phyloP scores from a whole-genome alignment of 2,797 vertebrate genomes.

The Pyrocephalus nanus region DNA sequence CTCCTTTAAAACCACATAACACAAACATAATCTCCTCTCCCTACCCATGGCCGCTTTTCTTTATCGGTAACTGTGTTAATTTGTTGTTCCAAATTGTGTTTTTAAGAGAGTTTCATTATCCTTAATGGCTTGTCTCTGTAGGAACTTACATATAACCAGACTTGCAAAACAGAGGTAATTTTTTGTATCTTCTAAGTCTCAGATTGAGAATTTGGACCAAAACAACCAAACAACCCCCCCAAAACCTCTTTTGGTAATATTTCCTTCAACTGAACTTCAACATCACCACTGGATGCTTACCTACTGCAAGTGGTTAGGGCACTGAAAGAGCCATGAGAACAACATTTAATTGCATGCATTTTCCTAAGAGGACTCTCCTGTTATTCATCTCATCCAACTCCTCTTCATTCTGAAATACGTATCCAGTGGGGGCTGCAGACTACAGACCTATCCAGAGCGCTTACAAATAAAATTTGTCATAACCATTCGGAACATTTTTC shows the following conservation, averaged over 20 bases:
- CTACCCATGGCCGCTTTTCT: not conserved
- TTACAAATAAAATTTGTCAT: not conserved
- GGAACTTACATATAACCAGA: not conserved
- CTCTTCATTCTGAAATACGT: not conserved
- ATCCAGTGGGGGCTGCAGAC: not conserved
- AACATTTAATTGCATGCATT: not conserved
- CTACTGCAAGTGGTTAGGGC: not conserved
- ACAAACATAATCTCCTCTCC: constrained; percentile 3
- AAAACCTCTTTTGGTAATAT: not conserved
- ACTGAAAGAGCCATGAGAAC: not conserved
- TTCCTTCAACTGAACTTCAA: not conserved
- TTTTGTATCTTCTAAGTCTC: not conserved
- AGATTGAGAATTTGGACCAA: not conserved
- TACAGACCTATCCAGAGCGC: not conserved
- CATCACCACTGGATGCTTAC: not conserved
- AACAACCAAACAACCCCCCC: not conserved
- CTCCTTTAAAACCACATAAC: not conserved
- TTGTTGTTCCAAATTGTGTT: constrained; percentile 1
- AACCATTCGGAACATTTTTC: not conserved
- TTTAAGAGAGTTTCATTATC: constrained; percentile 8
- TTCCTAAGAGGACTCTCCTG: not conserved
- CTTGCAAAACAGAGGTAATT: not conserved
- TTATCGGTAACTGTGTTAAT: not conserved
- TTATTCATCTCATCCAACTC: not conserved
- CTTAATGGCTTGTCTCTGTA: not conserved